These are phyloP conservation scores for Sarotherodon lohbergeri DNA, from an alignment of 2,113 vertebrate species.

Conservation along the genomic window DNA sequence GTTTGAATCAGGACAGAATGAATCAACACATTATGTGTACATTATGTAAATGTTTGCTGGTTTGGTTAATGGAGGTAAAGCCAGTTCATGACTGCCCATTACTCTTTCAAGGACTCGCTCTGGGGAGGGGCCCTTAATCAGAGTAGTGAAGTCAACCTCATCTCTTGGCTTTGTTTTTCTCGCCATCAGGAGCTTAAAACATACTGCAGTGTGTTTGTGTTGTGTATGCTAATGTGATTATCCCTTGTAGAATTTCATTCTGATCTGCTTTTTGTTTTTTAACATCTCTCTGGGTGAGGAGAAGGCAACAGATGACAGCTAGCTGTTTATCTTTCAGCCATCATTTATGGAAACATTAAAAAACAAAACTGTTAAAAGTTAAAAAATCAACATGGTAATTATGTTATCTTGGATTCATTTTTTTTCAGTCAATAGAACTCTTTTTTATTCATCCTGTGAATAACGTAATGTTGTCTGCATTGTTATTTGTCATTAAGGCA, in stretches of 20 bases:
- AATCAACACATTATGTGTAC: slow-evolving; percentile 68
- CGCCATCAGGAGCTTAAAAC: slow-evolving; percentile 25
- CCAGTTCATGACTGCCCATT: slow-evolving; percentile 62
- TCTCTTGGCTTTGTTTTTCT: slow-evolving; percentile 13
- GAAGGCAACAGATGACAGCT: not conserved
- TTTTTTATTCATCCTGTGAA: not conserved
- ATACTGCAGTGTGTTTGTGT: slow-evolving; percentile 3
- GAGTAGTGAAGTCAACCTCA: slow-evolving; percentile 30
- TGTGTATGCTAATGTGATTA: slow-evolving; percentile 43
- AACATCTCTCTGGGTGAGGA: not conserved
- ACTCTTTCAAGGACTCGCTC: slow-evolving; percentile 63
- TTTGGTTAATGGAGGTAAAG: slow-evolving; percentile 66
- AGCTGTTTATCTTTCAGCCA: not conserved
- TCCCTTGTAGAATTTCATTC: not conserved
- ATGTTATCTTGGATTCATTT: not conserved
- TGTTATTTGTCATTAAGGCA: not conserved
- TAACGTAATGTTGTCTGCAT: not conserved
- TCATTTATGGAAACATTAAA: not conserved
- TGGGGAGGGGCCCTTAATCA: slow-evolving; percentile 38
- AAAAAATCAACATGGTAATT: not conserved
- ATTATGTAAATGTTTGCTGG: slow-evolving; percentile 70
- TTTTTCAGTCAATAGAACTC: not conserved
- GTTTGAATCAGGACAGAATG: slow-evolving; percentile 58
- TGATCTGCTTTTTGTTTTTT: slow-evolving; percentile 13
- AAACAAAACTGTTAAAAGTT: not conserved